A percentile compares a stretch with the other conserved stretches of the same genome.
Conservation (phyloP, 2,888 invertebrate genomes). For the Seira ritae region DNA sequence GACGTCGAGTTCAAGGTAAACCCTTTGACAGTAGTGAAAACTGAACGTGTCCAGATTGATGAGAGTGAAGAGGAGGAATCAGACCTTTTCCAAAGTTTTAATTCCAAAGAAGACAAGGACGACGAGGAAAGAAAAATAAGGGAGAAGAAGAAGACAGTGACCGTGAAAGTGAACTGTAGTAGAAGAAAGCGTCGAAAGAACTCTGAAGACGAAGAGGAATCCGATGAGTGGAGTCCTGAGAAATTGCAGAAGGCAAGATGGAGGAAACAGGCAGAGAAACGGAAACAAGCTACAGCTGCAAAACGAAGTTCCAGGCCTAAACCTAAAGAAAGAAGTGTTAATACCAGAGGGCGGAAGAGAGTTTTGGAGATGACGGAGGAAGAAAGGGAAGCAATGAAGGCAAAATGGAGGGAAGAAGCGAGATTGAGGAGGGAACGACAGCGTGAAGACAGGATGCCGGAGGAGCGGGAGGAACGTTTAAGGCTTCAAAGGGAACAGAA, state of each 20-base stretch:
- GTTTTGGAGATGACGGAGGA: constrained; percentile 15
- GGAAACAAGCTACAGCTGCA: neutral
- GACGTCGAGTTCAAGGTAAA: neutral
- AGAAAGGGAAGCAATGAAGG: constrained; percentile 22
- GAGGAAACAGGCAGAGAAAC: neutral
- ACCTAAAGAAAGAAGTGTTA: constrained; percentile 8
- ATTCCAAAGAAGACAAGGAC: neutral
- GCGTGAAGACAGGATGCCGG: constrained; percentile 17
- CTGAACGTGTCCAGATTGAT: neutral
- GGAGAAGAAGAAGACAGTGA: neutral
- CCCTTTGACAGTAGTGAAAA: neutral
- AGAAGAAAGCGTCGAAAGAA: neutral
- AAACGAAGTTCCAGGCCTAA: neutral
- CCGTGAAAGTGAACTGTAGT: neutral
- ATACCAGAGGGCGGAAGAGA: neutral
- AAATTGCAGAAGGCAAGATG: neutral
- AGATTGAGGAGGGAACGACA: constrained; percentile 11
- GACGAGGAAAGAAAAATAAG: neutral
- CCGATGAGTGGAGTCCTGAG: neutral
- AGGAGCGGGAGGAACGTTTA: constrained; percentile 15
- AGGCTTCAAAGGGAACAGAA: neutral
- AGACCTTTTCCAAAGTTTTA: neutral
- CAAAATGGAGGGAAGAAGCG: constrained; percentile 42
- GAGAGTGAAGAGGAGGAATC: neutral
- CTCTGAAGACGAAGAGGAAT: constrained; percentile 1